These are phyloP conservation scores for Potamarius usumacintae DNA, from an alignment of 2,113 vertebrate genomes.

Conservation along the genomic window DNA sequence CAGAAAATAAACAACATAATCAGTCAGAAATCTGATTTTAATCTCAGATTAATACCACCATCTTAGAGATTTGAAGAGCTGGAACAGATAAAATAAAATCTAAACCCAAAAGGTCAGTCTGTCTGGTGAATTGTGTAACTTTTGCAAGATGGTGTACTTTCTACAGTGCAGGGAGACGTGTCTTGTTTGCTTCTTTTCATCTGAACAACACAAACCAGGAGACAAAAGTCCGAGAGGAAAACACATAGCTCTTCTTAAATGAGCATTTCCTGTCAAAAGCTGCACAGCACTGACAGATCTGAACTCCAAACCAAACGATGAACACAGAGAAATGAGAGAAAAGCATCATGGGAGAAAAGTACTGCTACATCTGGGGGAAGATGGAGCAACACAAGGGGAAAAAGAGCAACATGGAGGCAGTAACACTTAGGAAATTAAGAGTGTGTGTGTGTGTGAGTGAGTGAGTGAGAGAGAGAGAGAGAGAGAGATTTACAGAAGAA, in stretches of 20 bases:
- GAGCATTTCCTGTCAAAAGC: constrained; percentile 18
- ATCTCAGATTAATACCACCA: not conserved
- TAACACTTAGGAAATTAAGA: not conserved
- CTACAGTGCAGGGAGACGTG: not conserved
- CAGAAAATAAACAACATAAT: not conserved
- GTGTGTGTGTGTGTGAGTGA: not conserved
- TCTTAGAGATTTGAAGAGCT: not conserved
- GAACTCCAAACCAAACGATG: not conserved
- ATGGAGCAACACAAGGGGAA: not conserved
- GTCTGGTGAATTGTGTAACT: not conserved
- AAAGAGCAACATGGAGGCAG: not conserved
- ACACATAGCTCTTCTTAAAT: not conserved
- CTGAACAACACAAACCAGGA: not conserved
- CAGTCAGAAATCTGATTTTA: not conserved
- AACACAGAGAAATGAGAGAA: not conserved
- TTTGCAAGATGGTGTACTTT: not conserved
- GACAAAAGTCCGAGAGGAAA: constrained; percentile 4
- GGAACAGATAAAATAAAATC: not conserved
- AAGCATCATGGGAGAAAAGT: not conserved
- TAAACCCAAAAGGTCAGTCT: not conserved
- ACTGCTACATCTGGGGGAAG: not conserved
- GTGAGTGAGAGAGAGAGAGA: no score
- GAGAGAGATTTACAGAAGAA: not conserved
- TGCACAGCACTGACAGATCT: not conserved
- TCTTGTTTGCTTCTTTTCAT: not conserved